phyloP scores from a whole-genome alignment of 92 coral and sea anemone genomes.

The Heliopora coerulea region DNA sequence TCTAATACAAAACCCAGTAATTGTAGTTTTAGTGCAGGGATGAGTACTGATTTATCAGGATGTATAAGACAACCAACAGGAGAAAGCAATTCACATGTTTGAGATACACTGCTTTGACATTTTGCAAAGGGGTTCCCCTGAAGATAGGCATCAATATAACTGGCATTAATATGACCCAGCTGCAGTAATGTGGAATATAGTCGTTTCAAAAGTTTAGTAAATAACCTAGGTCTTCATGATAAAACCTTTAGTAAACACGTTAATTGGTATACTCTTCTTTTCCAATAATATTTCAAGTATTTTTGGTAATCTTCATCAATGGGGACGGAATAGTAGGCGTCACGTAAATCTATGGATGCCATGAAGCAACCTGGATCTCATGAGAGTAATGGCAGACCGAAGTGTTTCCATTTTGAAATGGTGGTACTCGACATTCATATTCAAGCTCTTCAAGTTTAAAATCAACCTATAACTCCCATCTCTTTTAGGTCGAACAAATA shows the following conservation, averaged over 20 bases:
- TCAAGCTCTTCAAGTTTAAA: slow-evolving; percentile 47
- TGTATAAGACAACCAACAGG: slow-evolving; percentile 23
- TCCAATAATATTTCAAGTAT: slow-evolving; percentile 50
- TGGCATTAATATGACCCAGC: slow-evolving; percentile 30
- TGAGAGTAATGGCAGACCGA: slow-evolving; percentile 28
- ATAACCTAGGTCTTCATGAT: slow-evolving; percentile 30
- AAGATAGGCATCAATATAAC: slow-evolving; percentile 39
- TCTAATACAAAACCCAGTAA: no score
- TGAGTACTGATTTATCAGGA: slow-evolving; percentile 2
- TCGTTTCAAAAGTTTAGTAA: slow-evolving; percentile 42
- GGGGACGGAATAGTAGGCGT: slow-evolving; percentile 61
- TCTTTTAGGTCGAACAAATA: slow-evolving; percentile 47
- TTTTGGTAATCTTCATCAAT: slow-evolving; percentile 44
- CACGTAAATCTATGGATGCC: slow-evolving; percentile 55
- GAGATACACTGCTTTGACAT: slow-evolving; percentile 20
- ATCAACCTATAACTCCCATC: slow-evolving; percentile 51
- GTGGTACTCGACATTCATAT: slow-evolving; percentile 43
- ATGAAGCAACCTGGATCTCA: slow-evolving; percentile 38
- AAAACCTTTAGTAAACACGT: slow-evolving; percentile 57
- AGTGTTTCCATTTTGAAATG: slow-evolving; percentile 61
- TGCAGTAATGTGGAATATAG: slow-evolving; percentile 14
- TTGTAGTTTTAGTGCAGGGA: no score
- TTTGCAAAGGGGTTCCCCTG: slow-evolving; percentile 29
- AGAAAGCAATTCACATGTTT: slow-evolving; percentile 18
- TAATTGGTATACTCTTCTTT: slow-evolving; percentile 43